These are phyloP conservation scores for Xestia sexstrigata DNA, from an alignment of 2,888 invertebrate genomes.

Conservation along the genomic window DNA sequence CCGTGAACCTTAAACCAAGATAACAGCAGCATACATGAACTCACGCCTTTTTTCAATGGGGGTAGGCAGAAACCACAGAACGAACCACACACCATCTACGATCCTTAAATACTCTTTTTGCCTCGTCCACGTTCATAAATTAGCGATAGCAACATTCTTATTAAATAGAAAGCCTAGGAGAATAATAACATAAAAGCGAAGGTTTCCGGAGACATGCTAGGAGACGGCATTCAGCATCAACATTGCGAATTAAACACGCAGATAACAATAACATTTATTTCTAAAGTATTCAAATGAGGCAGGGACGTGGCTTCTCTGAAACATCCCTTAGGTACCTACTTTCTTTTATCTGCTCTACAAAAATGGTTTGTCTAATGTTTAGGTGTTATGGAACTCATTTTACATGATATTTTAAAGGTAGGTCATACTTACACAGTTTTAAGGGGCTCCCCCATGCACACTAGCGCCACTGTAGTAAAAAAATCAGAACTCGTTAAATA, in stretches of 20 bases:
- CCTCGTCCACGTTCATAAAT: no score
- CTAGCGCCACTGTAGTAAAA: no score
- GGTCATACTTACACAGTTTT: background rate
- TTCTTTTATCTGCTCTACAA: conserved; percentile 64
- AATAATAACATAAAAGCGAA: conserved; percentile 64
- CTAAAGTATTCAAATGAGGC: conserved; percentile 68
- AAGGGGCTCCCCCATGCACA: no score
- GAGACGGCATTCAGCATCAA: conserved; percentile 31
- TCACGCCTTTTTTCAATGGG: no score
- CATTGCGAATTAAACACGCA: conserved; percentile 61
- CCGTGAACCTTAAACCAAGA: background rate
- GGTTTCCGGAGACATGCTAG: conserved; percentile 47
- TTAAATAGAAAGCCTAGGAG: conserved; percentile 31
- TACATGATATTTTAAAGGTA: background rate
- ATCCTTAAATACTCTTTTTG: no score
- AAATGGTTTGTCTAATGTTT: conserved; percentile 46
- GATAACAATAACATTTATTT: conserved; percentile 72
- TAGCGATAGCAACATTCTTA: background rate
- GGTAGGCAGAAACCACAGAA: no score
- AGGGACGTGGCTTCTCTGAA: conserved; percentile 46
- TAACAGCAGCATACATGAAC: background rate
- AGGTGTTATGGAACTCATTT: conserved; percentile 16
- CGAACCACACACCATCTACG: no score
- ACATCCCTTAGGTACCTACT: conserved; percentile 50
- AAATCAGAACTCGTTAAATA: no score